Base-by-base conservation (phyloP, 2,888 invertebrate genomes). In the Aphodius granarius region DNA sequence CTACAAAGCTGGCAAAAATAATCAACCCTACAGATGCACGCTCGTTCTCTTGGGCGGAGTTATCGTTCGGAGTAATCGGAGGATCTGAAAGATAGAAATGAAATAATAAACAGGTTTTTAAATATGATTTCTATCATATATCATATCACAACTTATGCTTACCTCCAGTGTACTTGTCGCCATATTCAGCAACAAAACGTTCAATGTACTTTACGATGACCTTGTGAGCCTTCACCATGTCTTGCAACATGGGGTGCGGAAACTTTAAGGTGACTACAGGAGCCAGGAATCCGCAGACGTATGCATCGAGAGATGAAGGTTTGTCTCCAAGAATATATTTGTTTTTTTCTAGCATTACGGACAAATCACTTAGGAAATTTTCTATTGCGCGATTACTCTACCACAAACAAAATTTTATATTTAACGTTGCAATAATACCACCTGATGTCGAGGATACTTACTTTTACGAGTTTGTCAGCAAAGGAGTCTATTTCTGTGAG, bases 191-290 rank as follows among this genome's bases (percentile, higher is more conserved):
- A n/a, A 79, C 71, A 76, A 78, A 80, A 76, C 78, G 79, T 77
- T 73, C 75, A 74, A 78, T 66, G 73, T 79, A 81, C 76, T 79
- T 78, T 66, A 77, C 78, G 75, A 78, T 22, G n/a, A 62, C 63
- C 20, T 76, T 73, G 20, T 74, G 65, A 18, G 20, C 70, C 66
- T 66, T 23, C 5, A 76, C 19, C 3, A 71, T 64, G 6, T 74
- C 22, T 72, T 72, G 72, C 63, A 76, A 64, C 3, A 68, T 72
- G 5, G 22, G 66, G 13, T 74, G 64, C 1, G 76, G 76, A 20
- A 76, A 74, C 17, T 76, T 74, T n/a, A 76, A 65, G 5, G 63
- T 20, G 9, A 74, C 62, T 20, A 76, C 23, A 15, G 76, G 76
- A 18, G 70, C 74, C 66, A 76, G 68, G 64, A 74, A 76, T 43